Conservation (phyloP, 2,888 invertebrate species). For the Emesis furor region DNA sequence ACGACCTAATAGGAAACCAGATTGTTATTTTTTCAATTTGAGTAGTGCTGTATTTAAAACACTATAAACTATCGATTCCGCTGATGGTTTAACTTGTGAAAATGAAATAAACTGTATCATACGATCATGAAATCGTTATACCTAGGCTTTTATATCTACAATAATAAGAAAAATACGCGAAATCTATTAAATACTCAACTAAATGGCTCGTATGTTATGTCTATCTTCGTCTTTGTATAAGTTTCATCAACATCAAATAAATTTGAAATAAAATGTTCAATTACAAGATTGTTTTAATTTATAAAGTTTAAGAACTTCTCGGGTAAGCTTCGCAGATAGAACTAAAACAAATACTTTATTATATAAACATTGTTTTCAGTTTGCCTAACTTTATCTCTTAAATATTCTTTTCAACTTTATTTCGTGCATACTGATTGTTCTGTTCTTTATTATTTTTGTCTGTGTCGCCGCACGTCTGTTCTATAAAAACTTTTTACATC, state of each 20-base stretch:
- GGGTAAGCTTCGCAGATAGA: slow-evolving; percentile 84
- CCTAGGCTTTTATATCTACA: too few species aligned
- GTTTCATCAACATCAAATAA: slow-evolving; percentile 87
- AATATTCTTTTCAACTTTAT: slow-evolving; percentile 80
- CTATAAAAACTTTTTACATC: slow-evolving; percentile 17
- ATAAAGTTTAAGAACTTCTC: slow-evolving; percentile 89
- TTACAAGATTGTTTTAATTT: slow-evolving; percentile 92
- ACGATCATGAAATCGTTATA: too few species aligned
- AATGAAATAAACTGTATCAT: too few species aligned
- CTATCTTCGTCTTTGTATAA: background rate
- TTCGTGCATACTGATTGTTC: slow-evolving; percentile 36
- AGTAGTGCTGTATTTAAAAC: too few species aligned
- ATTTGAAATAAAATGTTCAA: slow-evolving; percentile 89
- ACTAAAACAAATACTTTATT: slow-evolving; percentile 89
- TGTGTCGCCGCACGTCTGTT: slow-evolving; percentile 39
- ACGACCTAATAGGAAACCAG: too few species aligned
- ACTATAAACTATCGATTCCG: too few species aligned
- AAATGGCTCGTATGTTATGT: background rate
- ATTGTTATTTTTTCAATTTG: too few species aligned
- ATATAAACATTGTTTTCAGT: slow-evolving; percentile 60
- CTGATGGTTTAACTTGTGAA: too few species aligned
- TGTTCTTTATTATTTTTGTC: background rate
- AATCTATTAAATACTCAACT: too few species aligned
- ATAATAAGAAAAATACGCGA: too few species aligned
- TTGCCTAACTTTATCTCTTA: slow-evolving; percentile 83